Base-by-base conservation (phyloP, 1,140 invertebrate genomes). In the Samia ricini region DNA sequence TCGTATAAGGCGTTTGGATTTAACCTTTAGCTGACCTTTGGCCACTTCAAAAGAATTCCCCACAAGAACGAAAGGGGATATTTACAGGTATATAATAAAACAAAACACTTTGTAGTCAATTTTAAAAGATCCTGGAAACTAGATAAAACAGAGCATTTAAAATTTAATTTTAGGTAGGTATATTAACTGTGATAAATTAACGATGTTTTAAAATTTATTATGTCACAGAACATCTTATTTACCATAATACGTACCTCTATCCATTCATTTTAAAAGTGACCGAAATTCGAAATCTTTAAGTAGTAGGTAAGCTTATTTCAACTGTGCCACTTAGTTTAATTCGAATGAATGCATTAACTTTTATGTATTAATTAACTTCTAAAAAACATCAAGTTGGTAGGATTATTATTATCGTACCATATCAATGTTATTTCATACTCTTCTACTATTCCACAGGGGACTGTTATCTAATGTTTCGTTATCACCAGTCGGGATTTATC, bases 11-110 rank as follows among this genome's bases (percentile, higher is more conserved):
- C 12, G 33, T 42, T 42, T 42, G 33, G 8, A 15, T 42, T 42
- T 42, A n/a, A 42, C 33, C 49, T 29, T 22, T 36, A 56, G n/a
- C 2, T 56, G 51, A 62, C 61, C 54, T 62, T 62, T 62, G 26
- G 33, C 20, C 33, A 62, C 61, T 26, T 62, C 61, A 62, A 62
- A 62, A 36, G 42, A 50, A 49, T 56, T 49, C 56, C 26, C 61
- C 61, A 26, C 21, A 29, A 33, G 61, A 62, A 3, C 42, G 54
- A 10, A 48, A 18, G 33, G 20, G 33, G 33, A 42, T 42, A 15
- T 42, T 42, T 42, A 36, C 4, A 42, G n/a, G n/a, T 42, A 42
- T 42, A 42, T 10, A n/a, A n/a, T n/a, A 10, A 42, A 15, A 42
- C 12, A 42, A 8, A 42, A 42, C 3, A 42, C 10, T 15, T 42